phyloP scores from a whole-genome alignment of 2,888 invertebrate genomes.

The Mythimna vitellina region DNA sequence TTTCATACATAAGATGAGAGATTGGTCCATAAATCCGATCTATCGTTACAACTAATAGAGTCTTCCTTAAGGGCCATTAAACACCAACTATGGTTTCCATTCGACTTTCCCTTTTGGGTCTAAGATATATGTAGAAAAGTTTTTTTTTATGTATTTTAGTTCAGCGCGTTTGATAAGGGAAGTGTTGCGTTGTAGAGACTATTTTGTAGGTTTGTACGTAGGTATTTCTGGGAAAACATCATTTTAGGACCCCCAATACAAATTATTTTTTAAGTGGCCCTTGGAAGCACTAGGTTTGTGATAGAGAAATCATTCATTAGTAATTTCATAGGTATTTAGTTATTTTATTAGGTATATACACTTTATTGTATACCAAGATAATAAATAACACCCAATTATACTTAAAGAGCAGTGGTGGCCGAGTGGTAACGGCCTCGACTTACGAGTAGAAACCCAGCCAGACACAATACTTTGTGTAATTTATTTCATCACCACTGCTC shows the following conservation, averaged over 20 bases:
- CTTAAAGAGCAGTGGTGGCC: too few species aligned
- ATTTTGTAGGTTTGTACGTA: background rate
- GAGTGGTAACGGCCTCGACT: too few species aligned
- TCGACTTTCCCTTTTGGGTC: slow-evolving; percentile 52
- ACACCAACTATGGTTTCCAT: slow-evolving; percentile 70
- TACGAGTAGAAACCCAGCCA: too few species aligned
- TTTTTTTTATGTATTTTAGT: slow-evolving; percentile 41
- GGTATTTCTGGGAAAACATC: background rate
- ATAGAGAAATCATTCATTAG: too few species aligned
- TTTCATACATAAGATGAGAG: slow-evolving; percentile 72
- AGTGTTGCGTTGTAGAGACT: slow-evolving; percentile 5
- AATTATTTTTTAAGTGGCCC: too few species aligned
- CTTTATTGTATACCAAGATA: too few species aligned
- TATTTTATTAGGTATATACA: too few species aligned
- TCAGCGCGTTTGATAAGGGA: slow-evolving; percentile 21
- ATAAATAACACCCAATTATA: too few species aligned
- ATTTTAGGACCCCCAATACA: background rate
- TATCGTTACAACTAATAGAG: slow-evolving; percentile 80
- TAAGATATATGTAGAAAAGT: slow-evolving; percentile 43
- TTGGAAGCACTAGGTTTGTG: too few species aligned
- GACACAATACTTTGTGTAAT: too few species aligned
- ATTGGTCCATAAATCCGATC: slow-evolving; percentile 79
- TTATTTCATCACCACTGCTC: too few species aligned
- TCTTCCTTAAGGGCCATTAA: slow-evolving; percentile 80
- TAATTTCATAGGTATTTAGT: too few species aligned